Evolutionary conservation across 2,888 invertebrate species (phyloP).

Genomic region (Lasioglossum marginatum): DNA sequence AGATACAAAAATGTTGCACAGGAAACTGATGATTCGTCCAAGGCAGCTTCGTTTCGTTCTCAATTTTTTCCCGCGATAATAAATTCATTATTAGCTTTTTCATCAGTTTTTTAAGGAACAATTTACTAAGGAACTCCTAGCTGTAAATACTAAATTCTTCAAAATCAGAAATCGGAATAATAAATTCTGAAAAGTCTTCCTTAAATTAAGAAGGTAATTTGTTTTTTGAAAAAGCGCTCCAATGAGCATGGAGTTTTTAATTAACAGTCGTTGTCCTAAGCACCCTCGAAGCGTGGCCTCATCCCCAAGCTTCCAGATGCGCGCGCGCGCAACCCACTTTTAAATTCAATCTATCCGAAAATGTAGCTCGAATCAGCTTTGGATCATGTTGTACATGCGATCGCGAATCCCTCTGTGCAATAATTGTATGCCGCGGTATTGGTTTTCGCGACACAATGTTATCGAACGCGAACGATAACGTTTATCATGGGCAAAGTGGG

Average conservation of each 20-base stretch:
- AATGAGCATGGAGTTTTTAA: not conserved
- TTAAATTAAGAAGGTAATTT: not conserved
- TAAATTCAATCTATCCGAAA: not conserved
- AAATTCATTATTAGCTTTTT: not conserved
- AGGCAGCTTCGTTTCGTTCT: not conserved
- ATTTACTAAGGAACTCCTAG: not conserved
- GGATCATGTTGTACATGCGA: not conserved
- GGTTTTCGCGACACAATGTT: slow-evolving; percentile 51
- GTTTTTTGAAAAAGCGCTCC: not conserved
- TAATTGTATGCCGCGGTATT: slow-evolving; percentile 25
- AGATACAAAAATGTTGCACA: not conserved
- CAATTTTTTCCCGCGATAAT: not conserved
- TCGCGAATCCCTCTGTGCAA: not conserved
- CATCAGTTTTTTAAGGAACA: not conserved
- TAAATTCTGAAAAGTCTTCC: not conserved
- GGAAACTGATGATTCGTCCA: not conserved
- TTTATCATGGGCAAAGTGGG: slow-evolving; percentile 53
- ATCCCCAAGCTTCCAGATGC: not conserved
- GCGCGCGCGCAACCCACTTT: slow-evolving; percentile 13
- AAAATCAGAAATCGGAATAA: no score
- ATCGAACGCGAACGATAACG: slow-evolving; percentile 68
- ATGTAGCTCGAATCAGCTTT: not conserved
- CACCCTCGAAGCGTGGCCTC: not conserved
- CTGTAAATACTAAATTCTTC: not conserved
- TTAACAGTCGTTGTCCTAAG: not conserved